phyloP scores from a whole-genome alignment of 2,888 invertebrate species.

The Morpho helenor region DNA sequence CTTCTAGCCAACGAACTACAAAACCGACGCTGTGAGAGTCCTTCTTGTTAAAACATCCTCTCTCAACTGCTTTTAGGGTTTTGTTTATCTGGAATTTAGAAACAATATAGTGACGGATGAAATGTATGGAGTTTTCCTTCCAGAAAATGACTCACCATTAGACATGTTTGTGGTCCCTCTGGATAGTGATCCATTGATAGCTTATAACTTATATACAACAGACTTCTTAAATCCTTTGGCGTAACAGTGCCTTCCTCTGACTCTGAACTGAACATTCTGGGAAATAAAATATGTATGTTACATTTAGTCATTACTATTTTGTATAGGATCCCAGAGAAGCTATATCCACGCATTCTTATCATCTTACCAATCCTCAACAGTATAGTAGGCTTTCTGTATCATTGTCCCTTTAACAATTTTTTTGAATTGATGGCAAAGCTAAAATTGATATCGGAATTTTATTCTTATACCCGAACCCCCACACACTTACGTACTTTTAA shows the following conservation, averaged over 20 bases:
- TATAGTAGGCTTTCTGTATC: too few species aligned
- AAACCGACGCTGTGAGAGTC: conserved; percentile 85
- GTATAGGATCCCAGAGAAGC: too few species aligned
- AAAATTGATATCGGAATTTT: too few species aligned
- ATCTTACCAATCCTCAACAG: too few species aligned
- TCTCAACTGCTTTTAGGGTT: conserved; percentile 85
- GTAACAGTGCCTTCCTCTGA: conserved; percentile 79
- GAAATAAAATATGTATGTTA: conserved; percentile 5
- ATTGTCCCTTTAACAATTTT: too few species aligned
- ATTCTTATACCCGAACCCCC: too few species aligned
- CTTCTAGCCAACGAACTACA: conserved; percentile 89
- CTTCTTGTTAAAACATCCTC: conserved; percentile 90
- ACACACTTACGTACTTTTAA: too few species aligned
- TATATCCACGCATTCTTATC: too few species aligned
- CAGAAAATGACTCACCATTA: conserved; percentile 53
- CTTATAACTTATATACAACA: conserved; percentile 87
- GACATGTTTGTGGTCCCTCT: conserved; percentile 82
- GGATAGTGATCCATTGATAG: conserved; percentile 89
- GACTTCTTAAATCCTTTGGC: conserved; percentile 81
- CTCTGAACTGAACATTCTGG: conserved; percentile 77
- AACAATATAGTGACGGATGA: too few species aligned
- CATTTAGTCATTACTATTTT: too few species aligned
- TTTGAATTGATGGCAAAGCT: too few species aligned
- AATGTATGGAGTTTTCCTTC: too few species aligned
- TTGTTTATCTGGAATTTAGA: conserved; percentile 76